These are phyloP conservation scores for Megastigmus dorsalis DNA, from an alignment of 2,888 invertebrate genomes.

Conservation along the genomic window DNA sequence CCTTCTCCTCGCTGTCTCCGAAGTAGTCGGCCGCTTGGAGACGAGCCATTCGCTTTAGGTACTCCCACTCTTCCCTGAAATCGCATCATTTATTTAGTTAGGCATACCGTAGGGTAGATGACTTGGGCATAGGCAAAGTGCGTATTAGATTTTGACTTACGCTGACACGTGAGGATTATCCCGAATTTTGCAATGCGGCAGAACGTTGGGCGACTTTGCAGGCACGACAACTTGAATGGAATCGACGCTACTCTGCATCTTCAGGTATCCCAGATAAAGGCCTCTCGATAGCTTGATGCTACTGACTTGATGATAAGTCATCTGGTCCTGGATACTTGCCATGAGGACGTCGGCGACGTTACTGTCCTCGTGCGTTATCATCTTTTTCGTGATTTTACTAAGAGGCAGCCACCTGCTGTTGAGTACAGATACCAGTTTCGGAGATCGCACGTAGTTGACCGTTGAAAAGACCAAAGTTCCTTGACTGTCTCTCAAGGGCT, in stretches of 20 bases:
- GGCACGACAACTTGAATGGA: conserved; percentile 95
- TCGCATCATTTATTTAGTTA: no score
- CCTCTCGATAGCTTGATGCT: conserved; percentile 89
- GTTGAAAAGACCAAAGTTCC: conserved; percentile 94
- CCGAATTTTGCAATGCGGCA: conserved; percentile 94
- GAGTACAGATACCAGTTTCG: conserved; percentile 90
- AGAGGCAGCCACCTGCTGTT: conserved; percentile 95
- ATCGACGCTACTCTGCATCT: conserved; percentile 97
- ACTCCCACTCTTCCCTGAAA: conserved; percentile 95
- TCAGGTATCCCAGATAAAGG: conserved; percentile 95
- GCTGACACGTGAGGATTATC: conserved; percentile 97
- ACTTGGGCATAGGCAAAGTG: no score
- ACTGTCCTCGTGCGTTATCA: conserved; percentile 83
- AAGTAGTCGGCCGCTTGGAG: conserved; percentile 66
- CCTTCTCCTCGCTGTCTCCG: conserved; percentile 67
- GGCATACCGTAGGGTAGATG: no score
- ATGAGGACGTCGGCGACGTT: conserved; percentile 89
- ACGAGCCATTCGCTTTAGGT: conserved; percentile 79
- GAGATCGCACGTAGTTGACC: conserved; percentile 86
- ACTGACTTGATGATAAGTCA: conserved; percentile 85
- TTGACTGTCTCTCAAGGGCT: conserved; percentile 90
- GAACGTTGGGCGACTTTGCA: conserved; percentile 92
- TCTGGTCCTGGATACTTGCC: conserved; percentile 89
- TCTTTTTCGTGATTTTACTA: conserved; percentile 87
- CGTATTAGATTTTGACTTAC: no score